These are phyloP conservation scores for Litoditis marina DNA, from an alignment of 2,888 invertebrate species.

Conservation along the genomic window DNA sequence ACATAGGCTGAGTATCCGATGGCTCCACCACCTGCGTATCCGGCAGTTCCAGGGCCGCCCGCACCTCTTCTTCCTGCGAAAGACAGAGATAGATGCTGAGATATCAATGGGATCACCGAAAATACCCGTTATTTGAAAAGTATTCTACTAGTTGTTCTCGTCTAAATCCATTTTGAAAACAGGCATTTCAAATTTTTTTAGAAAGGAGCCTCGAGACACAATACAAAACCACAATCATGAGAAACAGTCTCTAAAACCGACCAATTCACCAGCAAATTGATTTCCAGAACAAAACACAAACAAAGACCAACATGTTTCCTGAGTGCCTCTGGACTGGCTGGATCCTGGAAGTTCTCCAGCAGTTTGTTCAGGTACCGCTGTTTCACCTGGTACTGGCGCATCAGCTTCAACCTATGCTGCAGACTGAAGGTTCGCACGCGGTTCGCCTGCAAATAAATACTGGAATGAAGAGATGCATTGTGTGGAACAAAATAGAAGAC, in stretches of 20 bases:
- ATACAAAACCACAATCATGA: too few species aligned
- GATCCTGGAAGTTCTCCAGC: constrained; percentile 51
- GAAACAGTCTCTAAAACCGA: too few species aligned
- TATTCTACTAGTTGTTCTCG: neutral
- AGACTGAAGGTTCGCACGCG: constrained; percentile 59
- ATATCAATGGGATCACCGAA: neutral
- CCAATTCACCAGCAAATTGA: too few species aligned
- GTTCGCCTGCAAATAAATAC: constrained; percentile 39
- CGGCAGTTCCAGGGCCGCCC: constrained; percentile 52
- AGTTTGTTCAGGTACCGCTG: constrained; percentile 58
- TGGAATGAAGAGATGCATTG: neutral
- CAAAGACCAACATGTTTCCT: constrained; percentile 34
- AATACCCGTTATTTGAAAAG: neutral
- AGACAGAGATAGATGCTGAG: neutral
- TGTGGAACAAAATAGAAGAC: too few species aligned
- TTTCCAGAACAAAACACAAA: too few species aligned
- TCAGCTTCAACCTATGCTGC: constrained; percentile 59
- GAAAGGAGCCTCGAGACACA: too few species aligned
- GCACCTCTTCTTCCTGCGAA: constrained; percentile 50
- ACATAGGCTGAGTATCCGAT: constrained; percentile 21
- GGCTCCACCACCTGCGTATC: constrained; percentile 28
- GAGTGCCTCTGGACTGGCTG: constrained; percentile 45
- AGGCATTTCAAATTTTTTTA: too few species aligned
- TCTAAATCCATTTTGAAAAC: neutral
- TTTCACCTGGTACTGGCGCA: constrained; percentile 60